A percentile compares a stretch with the other conserved stretches of the same genome.
Evolutionary conservation across 2,113 vertebrate genomes (phyloP).

Genomic region (Pongo abelii): DNA sequence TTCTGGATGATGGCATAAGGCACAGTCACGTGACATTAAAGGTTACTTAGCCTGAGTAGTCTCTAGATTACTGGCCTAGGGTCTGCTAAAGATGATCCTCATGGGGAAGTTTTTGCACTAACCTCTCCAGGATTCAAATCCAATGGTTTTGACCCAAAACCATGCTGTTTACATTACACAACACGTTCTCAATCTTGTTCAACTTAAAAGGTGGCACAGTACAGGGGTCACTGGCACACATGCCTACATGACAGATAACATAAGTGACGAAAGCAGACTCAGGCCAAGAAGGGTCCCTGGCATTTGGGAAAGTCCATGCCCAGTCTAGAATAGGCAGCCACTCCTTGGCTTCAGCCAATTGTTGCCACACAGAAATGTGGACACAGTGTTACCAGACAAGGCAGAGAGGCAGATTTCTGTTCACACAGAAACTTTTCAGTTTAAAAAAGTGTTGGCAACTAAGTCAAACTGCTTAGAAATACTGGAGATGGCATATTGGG

Average conservation of each 20-base stretch:
- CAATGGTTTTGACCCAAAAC: slow-evolving; percentile 24
- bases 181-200: not conserved
- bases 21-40: not conserved
- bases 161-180: not conserved
- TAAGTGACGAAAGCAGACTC: not conserved
- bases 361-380: slow-evolving; percentile 6
- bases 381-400: slow-evolving; percentile 1
- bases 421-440: not conserved
- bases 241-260: not conserved
- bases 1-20: slow-evolving; percentile 41
- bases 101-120: not conserved
- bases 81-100: slow-evolving; percentile 16
- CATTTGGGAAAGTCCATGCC: not conserved
- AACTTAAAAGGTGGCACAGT: not conserved
- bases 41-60: slow-evolving; percentile 27
- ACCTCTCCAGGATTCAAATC: not conserved
- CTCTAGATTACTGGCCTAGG: not conserved
- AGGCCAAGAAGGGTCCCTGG: not conserved
- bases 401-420: not conserved
- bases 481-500: not conserved
- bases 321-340: not conserved
- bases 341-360: not conserved
- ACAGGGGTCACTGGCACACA: not conserved
- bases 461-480: slow-evolving; percentile 36
- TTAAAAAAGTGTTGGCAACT: not conserved